Conservation (phyloP, 1,140 invertebrate species). For the Andricus grossulariae region DNA sequence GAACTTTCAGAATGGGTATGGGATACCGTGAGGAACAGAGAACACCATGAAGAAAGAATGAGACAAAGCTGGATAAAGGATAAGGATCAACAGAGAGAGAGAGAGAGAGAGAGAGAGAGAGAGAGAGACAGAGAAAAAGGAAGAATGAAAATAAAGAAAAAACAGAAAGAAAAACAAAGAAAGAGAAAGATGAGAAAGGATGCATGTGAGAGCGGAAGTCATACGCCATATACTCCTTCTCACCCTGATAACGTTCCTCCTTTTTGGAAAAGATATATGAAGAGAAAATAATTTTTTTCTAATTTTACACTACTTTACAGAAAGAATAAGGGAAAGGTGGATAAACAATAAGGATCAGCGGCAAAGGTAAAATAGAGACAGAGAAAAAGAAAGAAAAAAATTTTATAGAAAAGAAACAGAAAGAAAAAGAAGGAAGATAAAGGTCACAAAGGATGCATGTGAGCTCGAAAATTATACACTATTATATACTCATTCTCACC, state of each 20-base stretch:
- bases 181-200: constrained; percentile 38
- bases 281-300: too few species aligned
- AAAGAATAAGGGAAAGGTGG: too few species aligned
- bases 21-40: constrained; percentile 37
- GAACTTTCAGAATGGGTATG: constrained; percentile 51
- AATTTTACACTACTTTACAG: too few species aligned
- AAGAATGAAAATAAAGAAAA: constrained; percentile 39
- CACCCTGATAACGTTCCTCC: not conserved
- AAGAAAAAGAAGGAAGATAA: too few species aligned
- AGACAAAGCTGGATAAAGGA: constrained; percentile 46
- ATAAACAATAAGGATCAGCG: too few species aligned
- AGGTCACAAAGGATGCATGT: too few species aligned
- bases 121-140: constrained; percentile 32
- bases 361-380: too few species aligned
- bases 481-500: too few species aligned
- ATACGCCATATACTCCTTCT: not conserved
- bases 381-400: too few species aligned
- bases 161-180: not conserved
- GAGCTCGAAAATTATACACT: too few species aligned
- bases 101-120: constrained; percentile 37
- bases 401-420: too few species aligned
- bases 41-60: constrained; percentile 31
- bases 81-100: constrained; percentile 31
- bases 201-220: constrained; percentile 37
- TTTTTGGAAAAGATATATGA: too few species aligned